Evolutionary conservation across 1,140 invertebrate species (phyloP).

Genomic region (Heliconius eleuchia): DNA sequence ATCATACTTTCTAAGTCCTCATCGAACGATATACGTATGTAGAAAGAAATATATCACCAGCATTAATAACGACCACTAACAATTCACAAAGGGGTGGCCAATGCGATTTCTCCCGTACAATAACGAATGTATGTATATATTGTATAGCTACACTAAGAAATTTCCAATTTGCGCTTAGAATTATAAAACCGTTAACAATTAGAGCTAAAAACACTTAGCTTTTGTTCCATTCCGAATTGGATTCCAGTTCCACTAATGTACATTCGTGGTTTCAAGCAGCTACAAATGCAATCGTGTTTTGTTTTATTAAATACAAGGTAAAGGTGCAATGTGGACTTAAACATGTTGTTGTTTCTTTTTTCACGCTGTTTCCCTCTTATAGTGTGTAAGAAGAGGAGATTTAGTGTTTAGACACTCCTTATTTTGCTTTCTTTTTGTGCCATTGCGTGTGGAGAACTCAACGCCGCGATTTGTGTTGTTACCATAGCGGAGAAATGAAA

Average conservation of each 20-base stretch:
- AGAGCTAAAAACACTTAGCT: conserved; percentile 14
- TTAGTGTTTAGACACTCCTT: background rate
- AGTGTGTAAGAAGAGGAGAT: background rate
- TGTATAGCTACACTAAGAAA: background rate
- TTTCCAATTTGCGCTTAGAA: conserved; percentile 18
- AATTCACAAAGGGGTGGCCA: background rate
- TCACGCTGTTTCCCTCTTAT: background rate
- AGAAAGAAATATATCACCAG: background rate
- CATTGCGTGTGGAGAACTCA: background rate
- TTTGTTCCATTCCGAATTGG: conserved; percentile 23
- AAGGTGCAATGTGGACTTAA: background rate
- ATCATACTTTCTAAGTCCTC: too few species aligned
- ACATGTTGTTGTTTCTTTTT: background rate
- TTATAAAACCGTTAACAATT: conserved; percentile 28
- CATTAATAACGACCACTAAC: background rate
- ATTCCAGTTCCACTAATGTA: conserved; percentile 31
- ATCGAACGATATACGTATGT: too few species aligned
- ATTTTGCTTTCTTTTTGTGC: background rate
- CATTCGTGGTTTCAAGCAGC: conserved; percentile 20
- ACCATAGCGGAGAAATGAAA: background rate
- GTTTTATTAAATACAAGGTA: conserved; percentile 26
- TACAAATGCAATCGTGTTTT: conserved; percentile 22
- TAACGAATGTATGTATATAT: background rate
- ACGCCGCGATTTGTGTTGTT: background rate
- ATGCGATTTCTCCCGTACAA: background rate